Evolutionary conservation across 2,888 invertebrate species (phyloP).

Genomic region (Phymatocera aterrima): DNA sequence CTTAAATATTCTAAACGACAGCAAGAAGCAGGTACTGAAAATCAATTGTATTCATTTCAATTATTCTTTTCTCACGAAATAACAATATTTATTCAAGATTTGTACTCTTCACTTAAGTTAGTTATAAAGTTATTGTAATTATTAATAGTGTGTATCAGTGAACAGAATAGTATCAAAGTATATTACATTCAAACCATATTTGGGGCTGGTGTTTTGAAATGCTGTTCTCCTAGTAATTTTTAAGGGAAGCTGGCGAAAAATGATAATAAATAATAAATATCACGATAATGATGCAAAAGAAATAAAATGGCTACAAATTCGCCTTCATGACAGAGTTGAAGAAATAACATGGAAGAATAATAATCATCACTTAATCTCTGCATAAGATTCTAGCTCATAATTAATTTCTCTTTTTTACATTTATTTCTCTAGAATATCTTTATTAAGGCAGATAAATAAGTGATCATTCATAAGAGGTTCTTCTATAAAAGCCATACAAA

Average conservation of each 20-base stretch:
- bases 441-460: conserved; percentile 75
- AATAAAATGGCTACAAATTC: no score
- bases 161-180: background rate
- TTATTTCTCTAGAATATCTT: background rate
- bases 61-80: background rate
- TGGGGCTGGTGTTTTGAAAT: background rate
- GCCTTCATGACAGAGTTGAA: background rate
- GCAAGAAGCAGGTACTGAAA: background rate
- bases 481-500: conserved; percentile 78
- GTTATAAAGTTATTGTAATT: background rate
- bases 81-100: conserved; percentile 4
- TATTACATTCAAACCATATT: background rate
- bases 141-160: background rate
- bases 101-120: background rate
- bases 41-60: background rate
- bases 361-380: no score
- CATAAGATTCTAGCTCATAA: background rate
- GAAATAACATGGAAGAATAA: background rate
- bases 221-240: background rate
- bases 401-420: background rate
- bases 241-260: no score
- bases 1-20: background rate
- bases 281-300: no score
- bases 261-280: background rate
- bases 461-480: conserved; percentile 78